Base-by-base conservation (phyloP, 2,797 vertebrate genomes). In the Enoplosus armatus region DNA sequence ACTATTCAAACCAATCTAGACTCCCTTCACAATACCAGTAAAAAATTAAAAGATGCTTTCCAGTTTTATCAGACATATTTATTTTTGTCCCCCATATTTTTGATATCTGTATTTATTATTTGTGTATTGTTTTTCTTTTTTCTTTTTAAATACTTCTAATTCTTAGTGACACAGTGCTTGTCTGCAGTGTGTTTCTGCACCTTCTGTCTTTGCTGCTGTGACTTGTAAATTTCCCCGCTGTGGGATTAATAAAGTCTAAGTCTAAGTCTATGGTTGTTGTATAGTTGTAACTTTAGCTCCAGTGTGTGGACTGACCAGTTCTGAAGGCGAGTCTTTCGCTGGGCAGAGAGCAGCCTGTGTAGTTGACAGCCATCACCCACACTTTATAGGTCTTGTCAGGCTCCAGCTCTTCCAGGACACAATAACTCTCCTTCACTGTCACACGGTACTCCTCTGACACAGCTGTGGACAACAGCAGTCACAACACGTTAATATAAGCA, bases 291-390 rank as follows among this genome's bases (percentile, higher is more conserved):
- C 15, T 59, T 62, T 0, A 29, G 37, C 56, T 72, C 8, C 31
- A 16, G 16, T 0, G 51, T 35, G 59, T 61, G 50, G 26, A 93
- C 97, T 93, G 94, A 99, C 98, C 97, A 1, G 98, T 99, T 93
- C 89, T 97, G 93, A 99, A 98, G 91, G 91, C 18, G 5, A 95
- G 93, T 87, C 97, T 97, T 80, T 97, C 96, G 33, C 97, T 99
- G 75, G 98, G 97, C 85, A 99, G 93, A 81, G 98, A 99, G 90
- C 98, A 99, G 79, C 98, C 98, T 0, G 97, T 96, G 75, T 97
- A 95, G 90, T 99, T 99, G 91, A 99, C 97, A 48, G 97, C 98
- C 98, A 99, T 99, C 85, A 99, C 96, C 98, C 98, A 99, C 69
- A 99, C 97, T 73, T 96, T 96, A 90, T 99, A 99, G 69, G 91